Base-by-base conservation (phyloP, 1,140 invertebrate species). In the Drosophila ambigua region DNA sequence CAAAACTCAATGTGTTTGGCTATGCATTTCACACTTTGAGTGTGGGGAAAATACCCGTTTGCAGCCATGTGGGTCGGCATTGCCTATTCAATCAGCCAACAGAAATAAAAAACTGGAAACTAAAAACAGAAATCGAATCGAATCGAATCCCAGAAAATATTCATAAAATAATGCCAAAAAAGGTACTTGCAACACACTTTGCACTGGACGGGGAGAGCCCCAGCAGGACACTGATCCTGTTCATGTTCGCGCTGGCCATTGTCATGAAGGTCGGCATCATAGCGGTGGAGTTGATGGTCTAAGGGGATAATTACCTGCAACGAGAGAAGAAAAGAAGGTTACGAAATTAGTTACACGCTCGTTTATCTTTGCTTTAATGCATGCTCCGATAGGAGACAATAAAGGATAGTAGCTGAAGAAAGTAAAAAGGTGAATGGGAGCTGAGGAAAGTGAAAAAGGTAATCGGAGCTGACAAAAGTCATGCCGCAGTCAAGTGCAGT, bases 181-280 rank as follows among this genome's bases (percentile, higher is more conserved):
- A 11, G 11, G 4, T 39, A 13, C 35, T 39, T 4, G 11, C 7
- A n/a, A 16, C 6, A 3, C 24, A 55, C 2, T 44, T 41, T 3
- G 24, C 20, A 4, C 15, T 0, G 5, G 43, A 46, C 4, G 9
- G 24, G 0, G 16, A 57, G 26, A 44, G 41, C 0, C 81, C 81
- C n/a, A 78, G 26, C 15, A 87, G 72, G 50, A 5, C 41, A 0
- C 23, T 85, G 16, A 58, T 85, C 5, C 26, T 85, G 31, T 43
- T 43, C 6, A 54, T 85, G 9, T 85, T 81, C 24, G 23, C 16
- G 2, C 6, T 85, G 2, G 78, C 82, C 9, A 63, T 87, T 41
- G 5, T 72, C 9, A 23, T 85, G 0, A 85, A 85, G 5, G 2
- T 81, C 20, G 20, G 51, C 31, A 87, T 87, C n/a, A 61, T 85